Evolutionary conservation across 2,113 vertebrate genomes (phyloP).

Genomic region (Ardeotis arabs): DNA sequence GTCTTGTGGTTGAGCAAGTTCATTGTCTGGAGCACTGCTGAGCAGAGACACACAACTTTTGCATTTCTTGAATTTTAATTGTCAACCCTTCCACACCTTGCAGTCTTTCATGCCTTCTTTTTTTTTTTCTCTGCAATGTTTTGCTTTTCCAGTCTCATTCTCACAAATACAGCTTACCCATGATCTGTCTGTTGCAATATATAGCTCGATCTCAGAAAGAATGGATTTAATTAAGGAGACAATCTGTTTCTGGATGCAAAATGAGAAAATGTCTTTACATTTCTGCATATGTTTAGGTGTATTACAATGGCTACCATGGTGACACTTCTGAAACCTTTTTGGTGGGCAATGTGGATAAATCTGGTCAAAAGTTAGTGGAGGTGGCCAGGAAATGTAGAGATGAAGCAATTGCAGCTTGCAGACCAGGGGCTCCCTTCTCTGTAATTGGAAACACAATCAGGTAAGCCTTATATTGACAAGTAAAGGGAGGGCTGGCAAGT

Average conservation of each 20-base stretch:
- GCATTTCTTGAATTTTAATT: background rate
- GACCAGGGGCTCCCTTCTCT: conserved; percentile 86
- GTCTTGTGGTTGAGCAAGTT: background rate
- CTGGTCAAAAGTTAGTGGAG: conserved; percentile 85
- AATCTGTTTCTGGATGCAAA: conserved; percentile 21
- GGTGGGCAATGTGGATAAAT: conserved; percentile 89
- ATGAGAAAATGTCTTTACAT: conserved; percentile 49
- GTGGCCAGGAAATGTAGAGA: conserved; percentile 90
- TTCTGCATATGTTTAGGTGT: conserved; percentile 84
- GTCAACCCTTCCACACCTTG: background rate
- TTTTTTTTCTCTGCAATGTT: background rate
- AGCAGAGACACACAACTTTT: background rate
- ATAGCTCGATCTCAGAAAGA: background rate
- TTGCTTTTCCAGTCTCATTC: background rate
- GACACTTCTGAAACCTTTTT: conserved; percentile 98
- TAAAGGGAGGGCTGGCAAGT: conserved; percentile 84
- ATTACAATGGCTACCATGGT: conserved; percentile 95
- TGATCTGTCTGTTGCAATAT: background rate
- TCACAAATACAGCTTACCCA: background rate
- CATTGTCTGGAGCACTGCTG: background rate
- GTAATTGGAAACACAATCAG: conserved; percentile 97
- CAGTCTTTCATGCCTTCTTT: background rate
- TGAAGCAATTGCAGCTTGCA: conserved; percentile 91
- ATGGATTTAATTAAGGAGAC: conserved; percentile 4
- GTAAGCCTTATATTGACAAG: conserved; percentile 84